Base-by-base conservation (phyloP, 2,888 invertebrate species). In the Notocelia uddmanniana region DNA sequence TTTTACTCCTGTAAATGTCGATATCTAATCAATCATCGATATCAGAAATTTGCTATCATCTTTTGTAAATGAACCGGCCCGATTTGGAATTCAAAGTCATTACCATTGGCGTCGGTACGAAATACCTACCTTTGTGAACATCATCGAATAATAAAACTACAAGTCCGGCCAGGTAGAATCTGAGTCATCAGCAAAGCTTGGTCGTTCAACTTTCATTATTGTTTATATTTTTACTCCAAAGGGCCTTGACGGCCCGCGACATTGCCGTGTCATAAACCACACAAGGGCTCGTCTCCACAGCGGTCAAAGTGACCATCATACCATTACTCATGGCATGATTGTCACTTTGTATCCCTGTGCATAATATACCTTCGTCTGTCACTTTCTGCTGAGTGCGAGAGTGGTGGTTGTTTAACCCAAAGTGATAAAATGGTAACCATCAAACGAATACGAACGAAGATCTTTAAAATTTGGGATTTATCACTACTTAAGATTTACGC, bases 151-250 rank as follows among this genome's bases (percentile, higher is more conserved):
- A 79, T 74, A 75, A 76, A 77, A 76, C 75, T 75, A 78, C 78
- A 77, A 83, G 83, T 77, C 80, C 81, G 81, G 86, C 86, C 90
- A 90, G 91, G 91, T 91, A 89, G 83, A 84, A 83, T 83, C 86
- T 91, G 91, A 92, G 85, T 91, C 91, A 91, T 86, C 86, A 87
- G 78, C 78, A 54, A 18, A 31, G 78, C 78, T 78, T 90, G 91
- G 91, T 89, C 92, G 87, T 92, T 92, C 92, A 92, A 91, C 92
- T 89, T 89, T 82, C 86, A 82, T 88, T 87, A 89, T 88, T 88
- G 86, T 89, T 91, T 88, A 85, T 89, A 80, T 88, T 87, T 87
- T 90, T 88, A 87, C 84, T 85, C 83, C 83, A 79, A n/a, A 76
- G 81, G 74, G 75, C 82, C 79, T 82, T 85, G 87, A 87, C 87